Evolutionary conservation across 2,888 invertebrate species (phyloP), one percentile per base, ranked within the genome.

Genomic region (Morpho deidamia): DNA sequence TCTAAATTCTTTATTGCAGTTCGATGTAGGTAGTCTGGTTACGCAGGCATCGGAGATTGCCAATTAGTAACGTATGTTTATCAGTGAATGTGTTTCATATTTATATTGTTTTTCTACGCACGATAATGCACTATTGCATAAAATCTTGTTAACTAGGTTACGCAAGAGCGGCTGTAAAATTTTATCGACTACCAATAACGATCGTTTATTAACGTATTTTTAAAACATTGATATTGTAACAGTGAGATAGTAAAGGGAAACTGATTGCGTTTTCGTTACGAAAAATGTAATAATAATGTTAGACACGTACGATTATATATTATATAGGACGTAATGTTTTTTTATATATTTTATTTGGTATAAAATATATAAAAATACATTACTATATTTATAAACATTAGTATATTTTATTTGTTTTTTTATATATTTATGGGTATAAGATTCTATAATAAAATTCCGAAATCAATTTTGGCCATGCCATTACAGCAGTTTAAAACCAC

Each of bases 131-230:
- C 61, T 58, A 68, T 76, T 75, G 73, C 68, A 68, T 74, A 72
- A 77, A 74, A 49, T 72, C 71, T 71, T 62, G 71, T 74, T 77
- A 75, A 70, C 65, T 55, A 60, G 50, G 69, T 81, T 79, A 73
- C 68, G 68, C 64, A 71, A 74, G 69, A 68, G 64, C 38, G 49
- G 62, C 59, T 57, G 71, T 71, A 60, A 63, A 67, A 64, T 67
- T 76, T 76, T 76, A 77, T 78, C 69, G 68, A 70, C 55, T 60
- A 61, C 69, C 73, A 79, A 81, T 83, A 76, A 78, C 33, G 7
- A 35, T 11, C 14, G 10, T n/a, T 12, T 35, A 12, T 23, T 23
- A 23, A 23, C 23, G 23, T 23, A 23, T 23, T 23, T 23, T 23
- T 23, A 35, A 35, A 39, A 11, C n/a, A 32, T 11, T 32, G 32